A percentile compares a stretch with the other conserved stretches of the same genome.
Conservation (phyloP, 2,888 invertebrate genomes). For the Brachylomia viminalis region DNA sequence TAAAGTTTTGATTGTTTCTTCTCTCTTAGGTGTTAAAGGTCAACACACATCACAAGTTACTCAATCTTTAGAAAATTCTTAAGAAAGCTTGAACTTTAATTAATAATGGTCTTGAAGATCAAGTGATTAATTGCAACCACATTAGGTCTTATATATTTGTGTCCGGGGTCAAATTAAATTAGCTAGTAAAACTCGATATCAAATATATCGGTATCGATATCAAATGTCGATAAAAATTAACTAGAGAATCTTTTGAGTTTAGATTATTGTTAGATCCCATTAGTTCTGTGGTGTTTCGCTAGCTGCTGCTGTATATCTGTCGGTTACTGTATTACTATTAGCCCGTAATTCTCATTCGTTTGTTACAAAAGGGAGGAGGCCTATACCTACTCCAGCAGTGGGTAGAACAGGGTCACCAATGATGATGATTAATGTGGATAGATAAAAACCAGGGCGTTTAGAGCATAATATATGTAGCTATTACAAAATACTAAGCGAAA, state of each 20-base stretch:
- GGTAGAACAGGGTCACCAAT: too few species aligned
- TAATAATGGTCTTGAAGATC: neutral
- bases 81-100: neutral
- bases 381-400: too few species aligned
- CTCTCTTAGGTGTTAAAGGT: slow-evolving; percentile 15
- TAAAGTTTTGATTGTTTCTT: slow-evolving; percentile 17
- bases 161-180: neutral
- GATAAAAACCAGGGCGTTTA: too few species aligned
- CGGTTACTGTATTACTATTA: too few species aligned
- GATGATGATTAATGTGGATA: too few species aligned
- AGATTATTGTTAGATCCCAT: neutral
- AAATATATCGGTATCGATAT: neutral
- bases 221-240: neutral
- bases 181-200: too few species aligned
- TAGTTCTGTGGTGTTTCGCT: neutral
- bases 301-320: neutral
- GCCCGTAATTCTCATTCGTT: too few species aligned
- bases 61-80: slow-evolving; percentile 1
- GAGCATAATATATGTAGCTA: too few species aligned
- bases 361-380: too few species aligned
- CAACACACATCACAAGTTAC: neutral
- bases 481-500: too few species aligned
- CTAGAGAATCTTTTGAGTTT: neutral
- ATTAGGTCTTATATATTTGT: neutral
- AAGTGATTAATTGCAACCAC: neutral